Evolutionary conservation across 1,140 invertebrate genomes (phyloP), one percentile per base, ranked within the genome.

Genomic region (Bathynomus jamesi): DNA sequence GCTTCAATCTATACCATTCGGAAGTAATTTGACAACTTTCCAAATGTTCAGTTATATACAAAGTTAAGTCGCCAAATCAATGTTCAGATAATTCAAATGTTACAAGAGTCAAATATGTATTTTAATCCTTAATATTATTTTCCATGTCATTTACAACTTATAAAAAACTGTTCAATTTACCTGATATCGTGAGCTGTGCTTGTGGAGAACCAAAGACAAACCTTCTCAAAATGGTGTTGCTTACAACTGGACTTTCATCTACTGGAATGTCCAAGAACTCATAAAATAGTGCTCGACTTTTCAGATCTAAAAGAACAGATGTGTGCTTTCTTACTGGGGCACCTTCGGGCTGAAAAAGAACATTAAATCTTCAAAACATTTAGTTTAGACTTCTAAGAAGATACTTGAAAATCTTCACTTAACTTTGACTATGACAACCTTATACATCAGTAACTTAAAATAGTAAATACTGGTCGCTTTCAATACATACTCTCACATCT

Each of bases 201-300:
- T 78, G 79, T 3, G 82, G 80, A 21, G 84, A 85, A 4, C 85
- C 86, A 68, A 83, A 87, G 24, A 88, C 83, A 78, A 85, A 89
- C 28, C 85, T 79, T 68, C 87, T 81, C 67, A 83, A 82, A 73
- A 83, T 79, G 67, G 85, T 79, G 73, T 86, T 86, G 1, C 86
- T 87, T 63, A 86, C 83, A 17, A 85, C 81, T 32, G 86, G 87
- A 65, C 83, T 81, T 80, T 88, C 85, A 60, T 86, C 85, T 4
- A 87, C 82, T n/a, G 82, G 81, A 13, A 89, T 84, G 75, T 87
- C 83, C 53, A 88, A 78, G 73, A 86, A 86, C 13, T 84, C 82
- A 4, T 87, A 80, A 1, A 85, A 80, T 8, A 83, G 82, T 21
- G 85, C 84, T 74, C 85, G 82, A 63, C 81, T 85, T 77, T 85